Evolutionary conservation across 2,888 invertebrate species (phyloP), one percentile per base, ranked within the genome.

Genomic region (Geotrupes spiniger): DNA sequence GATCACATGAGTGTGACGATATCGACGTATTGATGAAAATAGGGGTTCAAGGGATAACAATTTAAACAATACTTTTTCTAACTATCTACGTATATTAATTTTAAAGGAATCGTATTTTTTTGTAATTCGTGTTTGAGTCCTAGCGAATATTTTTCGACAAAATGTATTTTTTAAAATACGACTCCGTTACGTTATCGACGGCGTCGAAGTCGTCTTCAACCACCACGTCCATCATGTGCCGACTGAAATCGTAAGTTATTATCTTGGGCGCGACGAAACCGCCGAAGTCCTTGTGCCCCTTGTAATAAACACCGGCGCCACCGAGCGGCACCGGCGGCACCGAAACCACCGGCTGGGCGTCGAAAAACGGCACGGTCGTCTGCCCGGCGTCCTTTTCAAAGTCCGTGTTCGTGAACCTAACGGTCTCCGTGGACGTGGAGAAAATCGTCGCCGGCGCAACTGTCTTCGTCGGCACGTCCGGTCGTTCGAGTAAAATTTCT

Each of bases 291-390:
- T 68, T 66, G 21, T 76, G 74, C 1, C 88, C 88, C 64, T 90
- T 89, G 72, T 89, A 89, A 63, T 83, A 84, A 41, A 92, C 73
- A 0, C 91, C 91, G 1, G 88, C 83, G 0, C 92, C 92, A 36
- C 84, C 78, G 0, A 87, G 68, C 12, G 89, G 81, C 2, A 83
- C 78, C 0, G 85, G 79, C 1, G 87, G 84, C 51, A 72, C 70
- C 0, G 92, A 92, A 46, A 92, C 84, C 0, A 90, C 89, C 54
- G 82, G 86, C 74, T 92, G 92, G 0, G 85, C 68, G 57, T 80
- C 80, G n/a, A 80, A 60, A 59, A 76, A 80, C 6, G 81, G 80
- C 28, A 81, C 71, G 1, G 80, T 79, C 16, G 75, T 77, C 63
- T 81, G 81, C 1, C 75, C 78, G 1, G 74, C 78, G 60, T 81